A percentile compares a stretch with the other conserved stretches of the same genome.
These are phyloP conservation scores for Drosophila kanekoi DNA, from an alignment of 2,888 invertebrate genomes.

Conservation along the genomic window DNA sequence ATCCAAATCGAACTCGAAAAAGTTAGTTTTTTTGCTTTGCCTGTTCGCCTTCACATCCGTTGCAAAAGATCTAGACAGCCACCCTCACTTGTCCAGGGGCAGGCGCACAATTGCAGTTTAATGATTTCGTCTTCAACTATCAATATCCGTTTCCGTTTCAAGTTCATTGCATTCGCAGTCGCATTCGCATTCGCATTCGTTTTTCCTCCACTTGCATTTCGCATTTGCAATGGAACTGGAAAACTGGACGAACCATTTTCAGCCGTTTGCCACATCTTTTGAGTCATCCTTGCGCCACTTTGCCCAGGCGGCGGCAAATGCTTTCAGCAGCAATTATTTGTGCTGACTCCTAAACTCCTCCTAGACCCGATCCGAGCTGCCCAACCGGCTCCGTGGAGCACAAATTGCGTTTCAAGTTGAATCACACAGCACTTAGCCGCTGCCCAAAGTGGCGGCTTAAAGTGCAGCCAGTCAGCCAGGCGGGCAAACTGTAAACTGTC, in stretches of 20 bases:
- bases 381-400: conserved; percentile 39
- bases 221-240: conserved; percentile 19
- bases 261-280: conserved; percentile 39
- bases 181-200: conserved; percentile 27
- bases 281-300: conserved; percentile 44
- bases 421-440: conserved; percentile 62
- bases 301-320: conserved; percentile 65
- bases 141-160: conserved; percentile 83
- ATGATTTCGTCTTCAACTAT: conserved; percentile 81
- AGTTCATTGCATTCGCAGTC: conserved; percentile 71
- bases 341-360: conserved; percentile 47
- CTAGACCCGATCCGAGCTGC: conserved; percentile 8
- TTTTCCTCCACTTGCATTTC: conserved; percentile 21
- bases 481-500: conserved; percentile 58
- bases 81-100: conserved; percentile 16
- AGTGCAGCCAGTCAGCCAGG: conserved; percentile 55
- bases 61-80: conserved; percentile 12
- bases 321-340: conserved; percentile 79
- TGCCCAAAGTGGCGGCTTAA: conserved; percentile 48
- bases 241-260: conserved; percentile 42
- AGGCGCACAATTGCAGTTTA: conserved; percentile 75
- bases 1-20: conserved; percentile 21
- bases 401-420: conserved; percentile 75
- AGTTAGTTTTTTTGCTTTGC: conserved; percentile 19
- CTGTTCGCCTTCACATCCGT: conserved; percentile 25